Conservation (phyloP, 2,797 vertebrate species). For the Bucorvus abyssinicus region DNA sequence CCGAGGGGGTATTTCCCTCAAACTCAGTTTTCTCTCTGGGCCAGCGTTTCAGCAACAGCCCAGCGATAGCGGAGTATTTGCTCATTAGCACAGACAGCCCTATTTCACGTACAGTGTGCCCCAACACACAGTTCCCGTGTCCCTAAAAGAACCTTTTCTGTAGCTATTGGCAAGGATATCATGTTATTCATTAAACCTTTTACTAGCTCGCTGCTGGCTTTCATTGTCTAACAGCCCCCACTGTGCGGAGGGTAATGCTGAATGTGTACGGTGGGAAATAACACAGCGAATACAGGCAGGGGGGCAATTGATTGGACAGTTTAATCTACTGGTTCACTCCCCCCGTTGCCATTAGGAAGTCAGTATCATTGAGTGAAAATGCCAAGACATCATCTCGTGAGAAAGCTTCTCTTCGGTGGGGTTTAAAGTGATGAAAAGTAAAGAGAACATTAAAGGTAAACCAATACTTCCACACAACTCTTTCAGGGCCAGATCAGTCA, state of each 20-base stretch:
- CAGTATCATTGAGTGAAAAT: neutral
- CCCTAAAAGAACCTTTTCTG: neutral
- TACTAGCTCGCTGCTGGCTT: constrained; percentile 19
- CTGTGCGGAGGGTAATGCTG: neutral
- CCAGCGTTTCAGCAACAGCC: rapidly evolving
- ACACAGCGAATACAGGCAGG: neutral
- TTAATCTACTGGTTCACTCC: constrained; percentile 15
- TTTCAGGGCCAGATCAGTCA: neutral
- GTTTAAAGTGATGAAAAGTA: neutral
- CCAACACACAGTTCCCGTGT: neutral
- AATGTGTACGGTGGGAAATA: neutral
- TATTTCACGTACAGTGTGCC: neutral
- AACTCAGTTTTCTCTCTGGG: neutral
- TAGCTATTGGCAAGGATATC: neutral
- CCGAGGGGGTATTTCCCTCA: neutral
- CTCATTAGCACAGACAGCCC: neutral
- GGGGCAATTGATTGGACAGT: neutral
- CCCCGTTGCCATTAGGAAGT: neutral
- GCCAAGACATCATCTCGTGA: neutral
- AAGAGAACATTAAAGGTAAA: neutral
- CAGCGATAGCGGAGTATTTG: neutral
- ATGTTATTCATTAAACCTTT: constrained; percentile 21
- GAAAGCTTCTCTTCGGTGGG: neutral
- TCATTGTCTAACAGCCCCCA: constrained; percentile 19
- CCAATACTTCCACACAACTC: neutral